Base-by-base conservation (phyloP, 2,888 invertebrate genomes). In the Lissonota sp. region DNA sequence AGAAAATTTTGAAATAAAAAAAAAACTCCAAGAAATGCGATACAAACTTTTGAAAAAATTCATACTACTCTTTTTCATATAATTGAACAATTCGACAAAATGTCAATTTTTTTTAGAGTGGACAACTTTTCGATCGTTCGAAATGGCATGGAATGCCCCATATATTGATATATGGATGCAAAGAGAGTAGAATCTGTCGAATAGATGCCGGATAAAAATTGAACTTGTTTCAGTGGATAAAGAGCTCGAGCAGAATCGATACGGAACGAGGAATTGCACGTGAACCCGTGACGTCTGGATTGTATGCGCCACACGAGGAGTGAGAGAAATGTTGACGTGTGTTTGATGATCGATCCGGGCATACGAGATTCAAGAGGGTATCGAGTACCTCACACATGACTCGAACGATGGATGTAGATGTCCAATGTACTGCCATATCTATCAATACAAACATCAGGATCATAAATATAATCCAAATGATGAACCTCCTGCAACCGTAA, bases 291-390 rank as follows among this genome's bases (percentile, higher is more conserved):
- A 44, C 44, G 44, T 44, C 6, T 44, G 10, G 6, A 44, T 44
- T 8, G 1, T 10, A 0, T 44, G 49, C 12, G 16, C 10, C 8
- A 7, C 8, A 7, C 5, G 49, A 60, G 37, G 6, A n/a, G 44
- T 10, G 75, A 71, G 57, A 26, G 26, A 26, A 26, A 26, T 26
- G 26, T 26, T 73, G 67, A 63, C 66, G 63, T 49, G 26, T 26
- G 79, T 73, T 62, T 51, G 73, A 49, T 55, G 73, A 79, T 73
- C 73, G 79, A 69, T 69, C 63, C 53, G 42, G 67, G 63, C 46
- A 55, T 64, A 57, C 57, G 64, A 64, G 57, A 49, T 79, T 73
- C 46, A 63, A 69, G 63, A 57, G 57, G 73, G 58, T 63, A 58
- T 51, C 40, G 69, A 76, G 76, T 53, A 49, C 42, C 12, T 8